Percentiles rank a stretch among this genome's conserved stretches.
Evolutionary conservation across 2,113 vertebrate genomes (phyloP).

Genomic region (Psilopsiagon aymara): DNA sequence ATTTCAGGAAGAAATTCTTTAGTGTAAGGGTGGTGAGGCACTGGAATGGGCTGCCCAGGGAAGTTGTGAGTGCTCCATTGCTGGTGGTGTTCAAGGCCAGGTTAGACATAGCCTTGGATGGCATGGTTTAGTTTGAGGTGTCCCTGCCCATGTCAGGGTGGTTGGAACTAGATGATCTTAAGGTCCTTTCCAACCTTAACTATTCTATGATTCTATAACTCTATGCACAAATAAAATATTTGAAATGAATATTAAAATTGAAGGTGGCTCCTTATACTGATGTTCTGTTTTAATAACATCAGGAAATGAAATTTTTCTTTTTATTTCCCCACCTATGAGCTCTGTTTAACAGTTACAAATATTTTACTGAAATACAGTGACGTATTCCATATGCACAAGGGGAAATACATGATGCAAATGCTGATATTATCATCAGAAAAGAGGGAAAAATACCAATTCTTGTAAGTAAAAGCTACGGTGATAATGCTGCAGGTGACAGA

Average conservation of each 20-base stretch:
- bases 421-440: background rate
- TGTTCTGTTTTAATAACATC: background rate
- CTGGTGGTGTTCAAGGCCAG: too few species aligned
- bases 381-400: background rate
- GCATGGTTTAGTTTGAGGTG: too few species aligned
- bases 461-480: background rate
- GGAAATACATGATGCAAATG: background rate
- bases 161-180: too few species aligned
- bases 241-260: background rate
- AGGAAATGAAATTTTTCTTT: background rate
- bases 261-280: background rate
- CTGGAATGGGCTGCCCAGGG: too few species aligned
- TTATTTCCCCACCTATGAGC: background rate
- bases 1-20: too few species aligned
- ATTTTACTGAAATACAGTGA: background rate
- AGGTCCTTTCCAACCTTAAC: too few species aligned
- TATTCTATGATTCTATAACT: too few species aligned
- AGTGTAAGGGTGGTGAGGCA: too few species aligned
- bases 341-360: background rate
- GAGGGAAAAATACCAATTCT: background rate
- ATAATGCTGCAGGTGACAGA: background rate
- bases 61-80: too few species aligned
- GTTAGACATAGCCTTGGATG: too few species aligned
- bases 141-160: too few species aligned
- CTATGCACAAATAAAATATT: background rate